These are phyloP conservation scores for Propithecus deckenii DNA, from an alignment of 2,797 vertebrate species.

Conservation along the genomic window DNA sequence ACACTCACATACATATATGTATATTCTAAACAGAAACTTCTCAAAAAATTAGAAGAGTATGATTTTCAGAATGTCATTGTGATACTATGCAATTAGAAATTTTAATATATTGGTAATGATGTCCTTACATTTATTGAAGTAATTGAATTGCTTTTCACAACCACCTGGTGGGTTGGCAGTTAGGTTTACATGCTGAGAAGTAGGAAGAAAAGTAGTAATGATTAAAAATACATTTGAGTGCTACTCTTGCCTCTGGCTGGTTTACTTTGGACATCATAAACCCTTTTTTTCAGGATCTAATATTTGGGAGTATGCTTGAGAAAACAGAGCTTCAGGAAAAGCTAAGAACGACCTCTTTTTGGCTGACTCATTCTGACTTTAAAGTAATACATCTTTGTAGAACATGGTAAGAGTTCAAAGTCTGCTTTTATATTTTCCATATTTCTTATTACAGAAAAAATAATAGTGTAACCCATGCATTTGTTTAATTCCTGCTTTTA, in stretches of 20 bases:
- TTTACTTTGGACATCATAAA: slow-evolving; percentile 81
- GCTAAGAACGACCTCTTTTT: slow-evolving; percentile 70
- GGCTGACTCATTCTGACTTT: slow-evolving; percentile 71
- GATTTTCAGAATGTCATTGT: slow-evolving; percentile 54
- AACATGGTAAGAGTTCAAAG: slow-evolving; percentile 70
- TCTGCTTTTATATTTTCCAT: slow-evolving; percentile 46
- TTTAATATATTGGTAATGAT: slow-evolving; percentile 33
- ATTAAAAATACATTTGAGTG: slow-evolving; percentile 78
- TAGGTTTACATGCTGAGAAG: slow-evolving; percentile 71
- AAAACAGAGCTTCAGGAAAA: slow-evolving; percentile 76
- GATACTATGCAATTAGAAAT: slow-evolving; percentile 35
- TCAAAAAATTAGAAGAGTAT: neutral
- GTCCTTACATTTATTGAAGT: slow-evolving; percentile 57
- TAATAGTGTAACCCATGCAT: slow-evolving; percentile 20
- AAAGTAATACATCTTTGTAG: slow-evolving; percentile 60
- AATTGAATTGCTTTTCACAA: slow-evolving; percentile 67
- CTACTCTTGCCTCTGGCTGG: slow-evolving; percentile 76
- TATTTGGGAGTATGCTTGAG: slow-evolving; percentile 81
- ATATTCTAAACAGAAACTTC: slow-evolving; percentile 40
- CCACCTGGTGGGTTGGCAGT: slow-evolving; percentile 69
- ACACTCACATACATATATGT: neutral
- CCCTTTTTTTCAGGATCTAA: slow-evolving; percentile 67
- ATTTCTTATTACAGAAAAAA: slow-evolving; percentile 61
- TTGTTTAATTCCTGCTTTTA: slow-evolving; percentile 62
- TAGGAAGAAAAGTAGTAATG: slow-evolving; percentile 77